Conservation (phyloP, 2,888 invertebrate genomes). For the Hoplodrina blanda region DNA sequence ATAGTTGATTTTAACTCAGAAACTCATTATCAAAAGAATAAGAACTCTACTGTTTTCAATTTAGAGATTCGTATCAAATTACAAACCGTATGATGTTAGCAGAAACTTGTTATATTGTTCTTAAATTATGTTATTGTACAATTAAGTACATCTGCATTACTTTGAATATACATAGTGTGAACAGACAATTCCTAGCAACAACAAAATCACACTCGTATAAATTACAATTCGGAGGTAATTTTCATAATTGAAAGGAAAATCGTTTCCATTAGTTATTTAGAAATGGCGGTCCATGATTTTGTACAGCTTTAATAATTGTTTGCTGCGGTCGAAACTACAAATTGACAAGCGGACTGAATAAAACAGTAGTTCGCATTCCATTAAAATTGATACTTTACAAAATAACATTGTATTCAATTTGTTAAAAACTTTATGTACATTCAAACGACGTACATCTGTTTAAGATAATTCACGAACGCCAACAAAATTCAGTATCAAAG, state of each 20-base stretch:
- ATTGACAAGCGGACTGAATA: constrained; percentile 62
- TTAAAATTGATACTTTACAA: constrained; percentile 51
- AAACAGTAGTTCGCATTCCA: constrained; percentile 59
- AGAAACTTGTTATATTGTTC: constrained; percentile 30
- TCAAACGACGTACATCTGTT: constrained; percentile 64
- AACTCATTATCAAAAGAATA: constrained; percentile 9
- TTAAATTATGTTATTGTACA: constrained; percentile 48
- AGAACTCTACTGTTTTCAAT: not conserved
- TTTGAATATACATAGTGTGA: constrained; percentile 47
- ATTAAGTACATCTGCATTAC: constrained; percentile 42
- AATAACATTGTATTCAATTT: constrained; percentile 56
- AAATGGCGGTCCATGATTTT: constrained; percentile 60
- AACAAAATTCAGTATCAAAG: constrained; percentile 71
- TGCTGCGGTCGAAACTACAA: constrained; percentile 54
- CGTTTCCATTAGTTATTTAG: constrained; percentile 62
- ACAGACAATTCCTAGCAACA: constrained; percentile 53
- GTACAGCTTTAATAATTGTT: constrained; percentile 63
- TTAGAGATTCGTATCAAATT: constrained; percentile 21
- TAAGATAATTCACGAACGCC: constrained; percentile 68
- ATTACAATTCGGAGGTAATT: constrained; percentile 54
- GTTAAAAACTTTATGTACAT: constrained; percentile 51
- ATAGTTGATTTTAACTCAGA: not conserved
- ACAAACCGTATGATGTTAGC: not conserved
- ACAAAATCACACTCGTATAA: constrained; percentile 55
- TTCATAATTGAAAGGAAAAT: constrained; percentile 65